Percentiles rank a stretch among this genome's conserved stretches.
Conservation (phyloP, 2,113 vertebrate species). For the Rhabdomys dilectus region DNA sequence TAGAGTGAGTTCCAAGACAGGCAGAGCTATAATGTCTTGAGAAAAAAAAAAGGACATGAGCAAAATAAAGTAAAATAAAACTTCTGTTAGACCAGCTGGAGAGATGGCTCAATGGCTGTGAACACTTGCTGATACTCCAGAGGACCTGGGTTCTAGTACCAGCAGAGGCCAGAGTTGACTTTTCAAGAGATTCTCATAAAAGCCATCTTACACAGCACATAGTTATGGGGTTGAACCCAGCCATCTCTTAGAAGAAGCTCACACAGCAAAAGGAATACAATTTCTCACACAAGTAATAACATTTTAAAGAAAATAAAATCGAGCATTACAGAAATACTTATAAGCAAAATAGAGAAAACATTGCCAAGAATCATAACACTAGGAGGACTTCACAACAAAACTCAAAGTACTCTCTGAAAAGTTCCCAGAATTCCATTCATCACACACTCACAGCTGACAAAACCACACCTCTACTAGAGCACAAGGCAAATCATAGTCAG, state of each 20-base stretch:
- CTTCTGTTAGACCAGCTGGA: not conserved
- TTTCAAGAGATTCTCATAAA: constrained; percentile 20
- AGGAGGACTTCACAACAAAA: constrained; percentile 33
- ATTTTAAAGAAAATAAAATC: constrained; percentile 43
- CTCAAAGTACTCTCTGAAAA: constrained; percentile 9
- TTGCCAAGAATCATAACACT: not conserved
- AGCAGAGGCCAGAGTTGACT: not conserved
- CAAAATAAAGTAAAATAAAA: not conserved
- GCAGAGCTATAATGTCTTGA: not conserved
- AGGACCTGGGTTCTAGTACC: not conserved
- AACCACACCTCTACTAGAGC: too few species aligned
- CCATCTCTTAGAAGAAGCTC: not conserved
- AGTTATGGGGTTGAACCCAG: not conserved
- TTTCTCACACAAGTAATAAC: constrained; percentile 39
- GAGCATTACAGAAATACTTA: constrained; percentile 42
- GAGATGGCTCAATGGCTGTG: too few species aligned
- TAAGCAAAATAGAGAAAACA: constrained; percentile 54
- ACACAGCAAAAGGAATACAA: constrained; percentile 5
- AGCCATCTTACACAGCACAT: not conserved
- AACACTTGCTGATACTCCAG: not conserved
- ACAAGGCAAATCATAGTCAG: too few species aligned
- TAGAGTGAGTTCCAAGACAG: not conserved
- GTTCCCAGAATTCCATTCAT: too few species aligned
- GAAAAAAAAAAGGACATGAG: not conserved
- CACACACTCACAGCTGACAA: too few species aligned